Percentiles rank a stretch among this genome's conserved stretches.
Conservation (phyloP, 2,797 vertebrate genomes). For the Chaunax sp. region DNA sequence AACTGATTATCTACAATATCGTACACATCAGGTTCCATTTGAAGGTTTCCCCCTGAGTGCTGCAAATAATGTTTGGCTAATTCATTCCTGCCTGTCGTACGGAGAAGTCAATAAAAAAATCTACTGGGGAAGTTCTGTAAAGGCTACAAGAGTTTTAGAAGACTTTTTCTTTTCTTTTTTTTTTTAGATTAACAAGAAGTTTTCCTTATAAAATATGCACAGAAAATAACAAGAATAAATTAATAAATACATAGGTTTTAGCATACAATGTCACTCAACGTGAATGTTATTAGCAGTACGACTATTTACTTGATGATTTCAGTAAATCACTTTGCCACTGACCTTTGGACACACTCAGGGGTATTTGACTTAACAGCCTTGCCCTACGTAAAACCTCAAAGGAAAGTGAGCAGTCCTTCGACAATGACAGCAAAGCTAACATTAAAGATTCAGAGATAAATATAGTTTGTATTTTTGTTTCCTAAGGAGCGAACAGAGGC, state of each 20-base stretch:
- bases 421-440: constrained; percentile 47
- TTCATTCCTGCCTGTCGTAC: constrained; percentile 49
- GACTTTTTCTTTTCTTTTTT: constrained; percentile 33
- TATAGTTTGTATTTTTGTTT: constrained; percentile 67
- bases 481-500: constrained; percentile 73
- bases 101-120: constrained; percentile 41
- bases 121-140: constrained; percentile 45
- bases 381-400: constrained; percentile 51
- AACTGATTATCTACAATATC: constrained; percentile 60
- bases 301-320: constrained; percentile 64
- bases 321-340: constrained; percentile 56
- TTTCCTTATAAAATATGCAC: constrained; percentile 70
- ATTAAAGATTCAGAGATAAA: constrained; percentile 63
- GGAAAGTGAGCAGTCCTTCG: constrained; percentile 48
- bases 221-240: constrained; percentile 73
- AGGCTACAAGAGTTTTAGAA: constrained; percentile 70
- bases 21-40: constrained; percentile 70
- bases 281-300: constrained; percentile 67
- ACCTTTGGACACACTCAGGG: constrained; percentile 68
- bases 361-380: constrained; percentile 68
- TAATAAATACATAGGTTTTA: constrained; percentile 75
- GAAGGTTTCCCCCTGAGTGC: constrained; percentile 68
- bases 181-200: constrained; percentile 54
- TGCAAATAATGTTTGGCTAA: constrained; percentile 37
- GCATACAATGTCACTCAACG: constrained; percentile 66